Evolutionary conservation across 2,797 vertebrate species (phyloP), one percentile per base, ranked within the genome.

Genomic region (Argya squamiceps): DNA sequence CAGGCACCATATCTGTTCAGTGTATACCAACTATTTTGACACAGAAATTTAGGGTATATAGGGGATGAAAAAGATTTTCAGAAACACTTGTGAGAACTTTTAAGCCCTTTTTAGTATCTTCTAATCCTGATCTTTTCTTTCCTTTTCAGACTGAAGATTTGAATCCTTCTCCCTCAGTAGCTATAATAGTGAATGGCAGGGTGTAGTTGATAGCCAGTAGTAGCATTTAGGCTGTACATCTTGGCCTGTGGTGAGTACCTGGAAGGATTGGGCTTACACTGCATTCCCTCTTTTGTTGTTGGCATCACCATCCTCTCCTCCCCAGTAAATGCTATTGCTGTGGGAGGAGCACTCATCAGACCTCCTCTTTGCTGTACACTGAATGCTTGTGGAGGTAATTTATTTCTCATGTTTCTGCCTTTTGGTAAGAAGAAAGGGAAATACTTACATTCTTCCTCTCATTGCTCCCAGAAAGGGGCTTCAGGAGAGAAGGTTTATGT

Each of bases 181-280:
- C 60, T 89, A n/a, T 74, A 60, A 37, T 30, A 96, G 70, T 87
- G 84, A 91, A 84, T 75, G 65, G 8, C 69, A 95, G 68, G 63
- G 62, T 92, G 69, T 93, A 78, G 89, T 81, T 95, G 62, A 21
- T 92, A 87, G 88, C 39, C 68, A 86, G 2, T 84, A 64, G 74
- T 84, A 90, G 80, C 46, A 41, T 84, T 88, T 81, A 95, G 93
- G 69, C 87, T 86, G 80, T 59, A 52, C 23, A 1, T 37, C 56
- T 52, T 83, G 86, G 73, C 73, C 60, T 63, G 52, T 69, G 86
- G n/a, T 88, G 78, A 67, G 50, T 79, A 47, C 64, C 92, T 93
- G 85, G 83, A 90, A 94, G 88, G 94, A 80, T 2, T 94, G 39
- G 92, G 88, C 76, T 83, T 77, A 39, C 4, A 27, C 88, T 92